These are phyloP conservation scores for Xiphophorus couchianus DNA, from an alignment of 2,113 vertebrate species.

Conservation along the genomic window DNA sequence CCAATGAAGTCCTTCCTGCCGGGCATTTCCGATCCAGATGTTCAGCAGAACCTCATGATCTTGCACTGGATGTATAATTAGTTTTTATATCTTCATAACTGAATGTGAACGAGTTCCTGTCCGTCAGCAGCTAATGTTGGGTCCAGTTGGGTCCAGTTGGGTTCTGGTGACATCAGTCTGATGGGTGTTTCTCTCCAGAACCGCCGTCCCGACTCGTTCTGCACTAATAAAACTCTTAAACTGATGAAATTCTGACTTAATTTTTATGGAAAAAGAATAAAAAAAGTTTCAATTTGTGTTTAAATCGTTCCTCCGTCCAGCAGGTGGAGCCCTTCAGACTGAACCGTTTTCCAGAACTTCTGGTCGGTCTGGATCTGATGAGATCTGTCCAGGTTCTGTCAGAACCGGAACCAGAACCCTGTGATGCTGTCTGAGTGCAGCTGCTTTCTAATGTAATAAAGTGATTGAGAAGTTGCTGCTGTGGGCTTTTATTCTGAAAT, in stretches of 20 bases:
- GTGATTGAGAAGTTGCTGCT: not conserved
- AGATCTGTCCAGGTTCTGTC: not conserved
- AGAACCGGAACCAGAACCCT: not conserved
- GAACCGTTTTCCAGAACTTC: not conserved
- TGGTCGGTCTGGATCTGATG: not conserved
- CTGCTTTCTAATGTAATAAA: constrained; percentile 1
- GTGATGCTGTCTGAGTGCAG: not conserved
- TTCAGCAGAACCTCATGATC: constrained; percentile 3
- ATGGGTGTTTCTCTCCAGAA: not conserved
- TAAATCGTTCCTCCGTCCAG: too few species aligned
- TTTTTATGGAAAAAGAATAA: not conserved
- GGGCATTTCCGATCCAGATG: not conserved
- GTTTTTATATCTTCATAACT: constrained; percentile 46
- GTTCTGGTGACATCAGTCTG: not conserved
- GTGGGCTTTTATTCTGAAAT: not conserved
- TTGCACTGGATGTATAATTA: constrained; percentile 34
- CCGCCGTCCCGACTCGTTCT: too few species aligned
- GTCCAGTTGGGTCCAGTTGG: not conserved
- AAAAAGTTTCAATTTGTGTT: too few species aligned
- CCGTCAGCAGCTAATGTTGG: not conserved
- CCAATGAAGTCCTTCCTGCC: constrained; percentile 48
- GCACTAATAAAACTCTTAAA: not conserved
- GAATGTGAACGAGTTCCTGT: constrained; percentile 26
- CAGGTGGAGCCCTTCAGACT: not conserved
- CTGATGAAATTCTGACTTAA: not conserved